Evolutionary conservation across 2,113 vertebrate species (phyloP), one percentile per base, ranked within the genome.

Genomic region (Ammodramus savannarum): DNA sequence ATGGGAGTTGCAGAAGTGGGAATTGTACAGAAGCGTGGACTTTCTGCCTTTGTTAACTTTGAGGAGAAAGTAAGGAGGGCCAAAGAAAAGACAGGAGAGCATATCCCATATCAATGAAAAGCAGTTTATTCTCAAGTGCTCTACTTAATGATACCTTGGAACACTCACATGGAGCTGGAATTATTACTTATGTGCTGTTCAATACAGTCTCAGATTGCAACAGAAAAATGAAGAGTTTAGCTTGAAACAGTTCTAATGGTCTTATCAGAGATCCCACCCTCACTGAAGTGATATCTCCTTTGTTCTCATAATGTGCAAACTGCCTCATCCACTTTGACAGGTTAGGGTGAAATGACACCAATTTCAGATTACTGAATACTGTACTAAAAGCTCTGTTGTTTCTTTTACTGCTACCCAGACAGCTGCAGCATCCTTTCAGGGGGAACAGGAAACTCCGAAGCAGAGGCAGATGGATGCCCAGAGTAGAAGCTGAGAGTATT

Each of bases 291-390:
- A 66, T 74, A 32, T 54, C 83, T 88, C 32, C 75, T 86, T 94
- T 97, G 82, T 92, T 93, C 85, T 58, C 21, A 5, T 92, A 90
- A 84, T 86, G 79, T 84, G 51, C 46, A 59, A 90, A 87, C 92
- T 89, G 74, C 78, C 69, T 95, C 41, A 59, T 90, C 26, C 77
- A 51, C 46, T 46, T 51, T 96, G 90, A 91, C 69, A 82, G 59
- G 55, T 88, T 88, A 83, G 67, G 55, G 63, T 67, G 76, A 95
- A 95, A 90, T 86, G 78, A 59, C 78, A 91, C 59, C 55, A 39
- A 83, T 95, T 95, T 87, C 55, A 77, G 29, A n/a, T 94, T 83
- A 92, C 62, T 88, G 82, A 92, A 80, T 77, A 51, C 49, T 2
- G 1, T 74, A 26, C 85, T 90, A 77, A 88, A 94, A 95, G 46